phyloP scores from a whole-genome alignment of 2,888 invertebrate species.

The Eilema caniola region DNA sequence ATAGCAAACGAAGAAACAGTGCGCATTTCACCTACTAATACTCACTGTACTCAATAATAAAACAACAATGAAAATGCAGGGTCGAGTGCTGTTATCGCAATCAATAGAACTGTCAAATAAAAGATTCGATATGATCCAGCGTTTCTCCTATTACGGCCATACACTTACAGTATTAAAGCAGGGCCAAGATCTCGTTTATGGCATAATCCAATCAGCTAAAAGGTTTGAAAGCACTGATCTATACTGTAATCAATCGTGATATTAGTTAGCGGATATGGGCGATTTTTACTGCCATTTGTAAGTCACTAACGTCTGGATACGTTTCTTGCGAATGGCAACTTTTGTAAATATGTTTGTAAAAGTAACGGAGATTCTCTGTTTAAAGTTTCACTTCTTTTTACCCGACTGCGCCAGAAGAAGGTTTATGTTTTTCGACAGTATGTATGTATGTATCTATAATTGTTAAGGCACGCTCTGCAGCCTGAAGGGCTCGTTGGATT shows the following conservation, averaged over 20 bases:
- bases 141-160: conserved; percentile 38
- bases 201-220: conserved; percentile 54
- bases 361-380: background rate
- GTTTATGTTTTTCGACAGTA: too few relatives aligned
- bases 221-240: conserved; percentile 49
- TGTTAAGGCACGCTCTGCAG: too few relatives aligned
- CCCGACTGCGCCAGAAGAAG: too few relatives aligned
- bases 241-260: conserved; percentile 51
- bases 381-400: background rate
- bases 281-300: conserved; percentile 38
- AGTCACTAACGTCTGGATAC: conserved; percentile 16
- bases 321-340: conserved; percentile 21
- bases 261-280: conserved; percentile 42
- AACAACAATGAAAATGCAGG: background rate
- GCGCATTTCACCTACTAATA: background rate
- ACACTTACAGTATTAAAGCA: conserved; percentile 42
- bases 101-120: conserved; percentile 23
- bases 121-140: conserved; percentile 40
- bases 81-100: background rate
- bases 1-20: background rate
- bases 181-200: conserved; percentile 45
- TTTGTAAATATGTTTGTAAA: background rate
- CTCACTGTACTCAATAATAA: background rate
- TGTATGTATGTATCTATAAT: too few relatives aligned
- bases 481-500: too few relatives aligned